Conservation (phyloP, 2,797 vertebrate genomes). For the Ceryle rudis region DNA sequence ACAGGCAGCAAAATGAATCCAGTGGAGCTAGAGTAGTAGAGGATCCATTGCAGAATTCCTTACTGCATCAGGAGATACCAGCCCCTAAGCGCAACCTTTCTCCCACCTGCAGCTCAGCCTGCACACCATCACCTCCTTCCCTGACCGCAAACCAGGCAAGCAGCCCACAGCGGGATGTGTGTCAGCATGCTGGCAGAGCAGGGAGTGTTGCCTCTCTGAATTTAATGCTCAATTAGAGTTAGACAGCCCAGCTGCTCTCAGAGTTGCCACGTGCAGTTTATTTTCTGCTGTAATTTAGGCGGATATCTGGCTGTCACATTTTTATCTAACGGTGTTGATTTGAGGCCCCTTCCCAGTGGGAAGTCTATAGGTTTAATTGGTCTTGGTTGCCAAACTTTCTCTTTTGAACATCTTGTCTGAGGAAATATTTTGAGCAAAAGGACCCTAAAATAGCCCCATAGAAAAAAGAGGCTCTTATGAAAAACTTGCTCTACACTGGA, state of each 20-base stretch:
- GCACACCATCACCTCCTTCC: rapidly evolving
- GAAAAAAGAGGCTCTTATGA: not conserved
- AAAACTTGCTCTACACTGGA: not conserved
- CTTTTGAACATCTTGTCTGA: not conserved
- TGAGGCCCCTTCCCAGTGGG: not conserved
- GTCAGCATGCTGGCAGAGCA: not conserved
- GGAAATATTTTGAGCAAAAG: not conserved
- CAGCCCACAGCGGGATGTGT: not conserved
- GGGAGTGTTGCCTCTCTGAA: not conserved
- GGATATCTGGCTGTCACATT: not conserved
- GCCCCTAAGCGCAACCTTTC: not conserved
- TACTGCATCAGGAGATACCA: not conserved
- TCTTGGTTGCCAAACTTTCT: not conserved
- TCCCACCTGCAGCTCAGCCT: not conserved
- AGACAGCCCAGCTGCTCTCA: not conserved
- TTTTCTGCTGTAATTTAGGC: not conserved
- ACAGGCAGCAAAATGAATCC: not conserved
- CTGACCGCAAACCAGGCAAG: not conserved
- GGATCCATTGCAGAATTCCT: not conserved
- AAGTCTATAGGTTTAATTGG: not conserved
- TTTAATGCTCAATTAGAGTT: not conserved
- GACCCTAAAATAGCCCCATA: not conserved
- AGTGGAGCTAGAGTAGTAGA: not conserved
- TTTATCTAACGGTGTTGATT: not conserved
- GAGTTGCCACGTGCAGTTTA: not conserved